Percentiles rank a stretch among this genome's conserved stretches.
These are phyloP conservation scores for Andrena chrysosceles DNA, from an alignment of 2,888 invertebrate species.

Conservation along the genomic window DNA sequence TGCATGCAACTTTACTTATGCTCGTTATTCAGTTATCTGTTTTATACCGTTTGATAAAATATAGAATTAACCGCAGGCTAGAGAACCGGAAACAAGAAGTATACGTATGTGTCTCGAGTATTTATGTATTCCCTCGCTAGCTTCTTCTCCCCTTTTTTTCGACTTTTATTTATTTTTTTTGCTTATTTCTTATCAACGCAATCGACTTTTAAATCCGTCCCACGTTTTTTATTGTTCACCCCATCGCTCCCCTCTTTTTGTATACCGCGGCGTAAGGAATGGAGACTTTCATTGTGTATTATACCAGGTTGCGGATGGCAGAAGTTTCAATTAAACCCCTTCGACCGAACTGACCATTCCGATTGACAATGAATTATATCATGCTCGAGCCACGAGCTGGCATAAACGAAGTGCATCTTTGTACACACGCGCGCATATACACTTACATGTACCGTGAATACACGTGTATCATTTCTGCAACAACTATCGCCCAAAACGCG, in stretches of 20 bases:
- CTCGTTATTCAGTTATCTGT: constrained; percentile 49
- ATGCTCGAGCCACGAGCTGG: constrained; percentile 60
- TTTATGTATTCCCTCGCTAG: constrained; percentile 37
- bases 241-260: not conserved
- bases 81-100: constrained; percentile 66
- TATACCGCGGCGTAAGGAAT: constrained; percentile 14
- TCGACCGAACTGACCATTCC: not conserved
- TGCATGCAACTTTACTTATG: constrained; percentile 65
- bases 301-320: constrained; percentile 6
- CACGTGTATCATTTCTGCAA: constrained; percentile 4
- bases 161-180: constrained; percentile 11
- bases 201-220: constrained; percentile 6
- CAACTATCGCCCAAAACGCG: constrained; percentile 12
- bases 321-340: constrained; percentile 31
- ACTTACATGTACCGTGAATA: constrained; percentile 36
- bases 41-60: constrained; percentile 59
- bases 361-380: constrained; percentile 31
- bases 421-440: constrained; percentile 47
- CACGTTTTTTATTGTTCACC: not conserved
- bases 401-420: constrained; percentile 47
- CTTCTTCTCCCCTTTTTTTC: constrained; percentile 8
- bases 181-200: constrained; percentile 14
- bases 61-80: constrained; percentile 61
- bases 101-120: constrained; percentile 38
- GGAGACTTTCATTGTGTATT: constrained; percentile 47